Base-by-base conservation (phyloP, 2,113 vertebrate species). In the Edolisoma coerulescens region DNA sequence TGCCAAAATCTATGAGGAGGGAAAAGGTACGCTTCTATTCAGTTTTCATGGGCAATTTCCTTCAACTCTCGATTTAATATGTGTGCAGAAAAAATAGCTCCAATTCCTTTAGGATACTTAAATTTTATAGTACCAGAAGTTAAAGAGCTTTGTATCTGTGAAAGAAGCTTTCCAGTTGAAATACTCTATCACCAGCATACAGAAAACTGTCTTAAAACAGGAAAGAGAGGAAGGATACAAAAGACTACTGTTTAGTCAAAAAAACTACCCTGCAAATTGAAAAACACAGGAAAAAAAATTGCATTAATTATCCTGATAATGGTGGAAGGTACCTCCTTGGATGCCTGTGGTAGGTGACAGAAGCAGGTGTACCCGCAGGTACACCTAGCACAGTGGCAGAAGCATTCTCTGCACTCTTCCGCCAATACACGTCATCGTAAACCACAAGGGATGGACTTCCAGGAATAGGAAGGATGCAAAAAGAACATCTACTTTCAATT, bases 381-480 rank as follows among this genome's bases (percentile, higher is more conserved):
- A 73, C 26, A 63, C 13, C 10, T 37, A 41, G 9, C 7, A 27
- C 0, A 0, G 28, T 19, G 41, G 49, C 30, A 74, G 20, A 60
- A 50, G 52, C 13, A 39, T 21, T 50, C 30, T 68, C 63, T 79
- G 50, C 18, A 22, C 13, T 39, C 14, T 57, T 67, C 47, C 49
- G 49, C 45, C 41, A 53, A 22, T 16, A 56, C 7, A 42, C 3
- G 3, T 64, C 22, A 39, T 15, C 26, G 13, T 67, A 77, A 52
- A 64, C 16, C n/a, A 77, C 32, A 60, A 64, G 19, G 44, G 23
- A 73, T 23, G 24, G 13, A 70, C 42, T 78, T 65, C 41, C n/a
- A 75, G 61, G 32, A 53, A 52, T 0, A 47, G 70, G 33, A 61
- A 67, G 80, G 63, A 41, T 81, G 27, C 69, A 81, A 67, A 78